Percentiles rank a stretch among this genome's conserved stretches.
Conservation (phyloP, 2,113 vertebrate genomes). For the Myotis davidii region DNA sequence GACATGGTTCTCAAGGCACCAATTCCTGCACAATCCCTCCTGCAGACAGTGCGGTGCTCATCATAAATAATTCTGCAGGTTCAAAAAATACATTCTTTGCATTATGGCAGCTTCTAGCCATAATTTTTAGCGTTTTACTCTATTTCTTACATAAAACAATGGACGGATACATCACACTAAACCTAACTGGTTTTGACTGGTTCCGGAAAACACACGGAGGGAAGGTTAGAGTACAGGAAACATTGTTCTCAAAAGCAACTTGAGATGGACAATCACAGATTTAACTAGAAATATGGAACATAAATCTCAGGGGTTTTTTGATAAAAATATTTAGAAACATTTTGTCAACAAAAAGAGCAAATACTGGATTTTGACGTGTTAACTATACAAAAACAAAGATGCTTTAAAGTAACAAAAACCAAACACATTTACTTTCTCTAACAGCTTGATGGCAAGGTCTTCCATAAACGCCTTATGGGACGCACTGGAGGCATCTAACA, state of each 20-base stretch:
- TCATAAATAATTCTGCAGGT: not conserved
- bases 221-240: not conserved
- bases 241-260: not conserved
- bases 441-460: constrained; percentile 88
- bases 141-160: not conserved
- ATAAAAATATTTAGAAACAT: not conserved
- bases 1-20: not conserved
- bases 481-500: constrained; percentile 86
- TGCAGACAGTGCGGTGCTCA: not conserved
- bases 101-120: not conserved
- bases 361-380: not conserved
- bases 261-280: not conserved
- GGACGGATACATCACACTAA: not conserved
- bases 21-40: not conserved
- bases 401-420: constrained; percentile 1
- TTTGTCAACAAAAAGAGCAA: not conserved
- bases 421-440: constrained; percentile 89
- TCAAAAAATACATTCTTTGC: not conserved
- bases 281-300: not conserved
- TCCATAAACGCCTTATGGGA: constrained; percentile 90
- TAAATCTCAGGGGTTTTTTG: not conserved
- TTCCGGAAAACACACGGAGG: not conserved
- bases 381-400: not conserved
- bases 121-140: not conserved
- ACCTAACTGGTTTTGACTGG: not conserved